These are phyloP conservation scores for Parapristionchus giblindavisi DNA, from an alignment of 2,888 invertebrate genomes.

Conservation along the genomic window DNA sequence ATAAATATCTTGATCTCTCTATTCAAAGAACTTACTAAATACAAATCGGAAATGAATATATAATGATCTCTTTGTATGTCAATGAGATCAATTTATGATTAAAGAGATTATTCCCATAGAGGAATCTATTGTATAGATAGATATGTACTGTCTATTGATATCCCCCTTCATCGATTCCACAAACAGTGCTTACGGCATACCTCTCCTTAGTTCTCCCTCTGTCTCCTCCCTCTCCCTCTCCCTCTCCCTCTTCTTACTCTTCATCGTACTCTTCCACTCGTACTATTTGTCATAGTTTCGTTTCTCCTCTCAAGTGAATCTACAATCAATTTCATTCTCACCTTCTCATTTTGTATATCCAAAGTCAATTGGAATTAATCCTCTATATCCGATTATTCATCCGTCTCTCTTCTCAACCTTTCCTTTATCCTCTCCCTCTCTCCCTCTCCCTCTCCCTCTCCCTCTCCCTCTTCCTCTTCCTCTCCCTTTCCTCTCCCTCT, in stretches of 20 bases:
- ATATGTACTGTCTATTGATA: background rate
- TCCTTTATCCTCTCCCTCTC: background rate
- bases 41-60: background rate
- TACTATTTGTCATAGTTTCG: no score
- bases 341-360: background rate
- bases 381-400: background rate
- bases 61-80: background rate
- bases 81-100: no score
- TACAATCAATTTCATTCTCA: background rate
- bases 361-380: background rate
- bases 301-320: conserved; percentile 23
- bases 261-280: conserved; percentile 12
- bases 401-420: background rate
- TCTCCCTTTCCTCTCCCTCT: conserved; percentile 18
- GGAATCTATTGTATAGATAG: conserved; percentile 6
- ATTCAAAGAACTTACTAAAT: background rate
- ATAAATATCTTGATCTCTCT: background rate
- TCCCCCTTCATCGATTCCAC: background rate
- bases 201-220: background rate
- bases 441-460: conserved; percentile 1
- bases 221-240: conserved; percentile 5
- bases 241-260: background rate
- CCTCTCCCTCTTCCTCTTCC: background rate
- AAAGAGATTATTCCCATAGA: background rate
- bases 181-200: background rate